Evolutionary conservation across 2,888 invertebrate species (phyloP).

Genomic region (Drosophila cognata): DNA sequence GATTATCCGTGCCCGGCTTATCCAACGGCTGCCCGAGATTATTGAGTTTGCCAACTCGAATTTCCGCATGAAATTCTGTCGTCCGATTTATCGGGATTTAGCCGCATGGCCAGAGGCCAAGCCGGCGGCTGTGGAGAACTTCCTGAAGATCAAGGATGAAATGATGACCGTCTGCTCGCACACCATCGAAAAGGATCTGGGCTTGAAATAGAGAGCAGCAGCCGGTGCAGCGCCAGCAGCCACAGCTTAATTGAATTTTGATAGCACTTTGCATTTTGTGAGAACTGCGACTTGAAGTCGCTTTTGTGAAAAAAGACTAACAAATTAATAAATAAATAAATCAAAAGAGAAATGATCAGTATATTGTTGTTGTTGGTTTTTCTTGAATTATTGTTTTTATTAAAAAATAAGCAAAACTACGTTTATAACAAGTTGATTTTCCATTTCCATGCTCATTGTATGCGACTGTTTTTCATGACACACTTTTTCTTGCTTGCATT

Average conservation of each 20-base stretch:
- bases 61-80: constrained; percentile 96
- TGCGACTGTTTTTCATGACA: constrained; percentile 49
- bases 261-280: constrained; percentile 32
- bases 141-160: constrained; percentile 88
- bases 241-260: constrained; percentile 3
- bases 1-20: constrained; percentile 90
- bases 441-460: constrained; percentile 75
- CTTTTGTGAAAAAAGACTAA: constrained; percentile 16
- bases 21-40: constrained; percentile 88
- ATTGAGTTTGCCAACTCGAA: constrained; percentile 92
- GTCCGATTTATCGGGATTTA: constrained; percentile 94
- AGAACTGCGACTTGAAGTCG: constrained; percentile 13
- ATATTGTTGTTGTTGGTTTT: constrained; percentile 15
- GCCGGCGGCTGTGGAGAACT: constrained; percentile 89
- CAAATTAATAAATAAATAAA: background rate
- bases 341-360: constrained; percentile 29
- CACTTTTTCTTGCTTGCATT: constrained; percentile 44
- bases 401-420: constrained; percentile 85
- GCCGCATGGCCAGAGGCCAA: constrained; percentile 91
- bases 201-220: constrained; percentile 72
- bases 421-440: constrained; percentile 85
- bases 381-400: constrained; percentile 83
- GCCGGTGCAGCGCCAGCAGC: background rate
- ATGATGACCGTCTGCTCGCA: constrained; percentile 95
- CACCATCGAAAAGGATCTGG: constrained; percentile 91